These are phyloP conservation scores for Hyperoplus lanceolatus DNA, from an alignment of 2,797 vertebrate genomes.

Conservation along the genomic window DNA sequence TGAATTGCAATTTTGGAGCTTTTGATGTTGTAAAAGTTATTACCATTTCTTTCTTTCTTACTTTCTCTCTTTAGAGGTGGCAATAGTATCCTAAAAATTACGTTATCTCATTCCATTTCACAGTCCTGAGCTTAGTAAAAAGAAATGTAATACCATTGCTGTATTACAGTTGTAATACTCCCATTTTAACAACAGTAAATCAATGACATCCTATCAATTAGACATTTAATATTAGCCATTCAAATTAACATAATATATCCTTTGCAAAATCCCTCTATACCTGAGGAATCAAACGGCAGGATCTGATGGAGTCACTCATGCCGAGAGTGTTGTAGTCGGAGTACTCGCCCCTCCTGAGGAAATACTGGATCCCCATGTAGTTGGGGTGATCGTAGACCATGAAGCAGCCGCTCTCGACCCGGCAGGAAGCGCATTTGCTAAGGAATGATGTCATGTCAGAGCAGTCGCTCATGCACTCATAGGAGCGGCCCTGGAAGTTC, in stretches of 20 bases:
- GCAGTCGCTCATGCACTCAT: conserved; percentile 79
- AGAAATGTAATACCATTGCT: too few species aligned
- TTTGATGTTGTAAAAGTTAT: neutral
- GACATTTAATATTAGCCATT: neutral
- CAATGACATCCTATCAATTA: too few species aligned
- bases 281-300: conserved; percentile 81
- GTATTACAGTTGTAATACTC: too few species aligned
- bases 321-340: conserved; percentile 71
- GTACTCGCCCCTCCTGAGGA: conserved; percentile 77
- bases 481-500: conserved; percentile 82
- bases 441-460: conserved; percentile 77
- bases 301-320: conserved; percentile 79
- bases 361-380: conserved; percentile 76
- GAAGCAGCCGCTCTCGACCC: conserved; percentile 80
- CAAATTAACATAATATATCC: neutral
- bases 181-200: neutral
- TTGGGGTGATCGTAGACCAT: conserved; percentile 77
- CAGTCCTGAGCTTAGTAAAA: too few species aligned
- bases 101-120: too few species aligned
- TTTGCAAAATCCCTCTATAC: conserved; percentile 45
- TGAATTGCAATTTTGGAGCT: neutral
- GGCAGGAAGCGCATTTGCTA: conserved; percentile 69
- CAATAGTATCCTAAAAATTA: too few species aligned
- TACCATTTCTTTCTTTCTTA: too few species aligned
- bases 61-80: too few species aligned